Evolutionary conservation across 92 coral and sea anemone species (phyloP).

Genomic region (Pocillopora meandrina): DNA sequence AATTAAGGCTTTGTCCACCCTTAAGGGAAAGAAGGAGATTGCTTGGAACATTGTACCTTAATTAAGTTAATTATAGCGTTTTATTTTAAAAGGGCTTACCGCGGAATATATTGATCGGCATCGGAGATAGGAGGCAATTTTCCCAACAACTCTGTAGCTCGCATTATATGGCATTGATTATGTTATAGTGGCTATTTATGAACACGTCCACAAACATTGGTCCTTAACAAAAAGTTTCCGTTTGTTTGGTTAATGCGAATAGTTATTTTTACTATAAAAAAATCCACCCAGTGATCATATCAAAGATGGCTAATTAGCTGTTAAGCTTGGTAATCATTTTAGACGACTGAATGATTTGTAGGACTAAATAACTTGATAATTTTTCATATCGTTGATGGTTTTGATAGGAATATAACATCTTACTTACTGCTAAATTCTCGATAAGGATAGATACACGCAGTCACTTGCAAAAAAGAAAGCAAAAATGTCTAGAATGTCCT

Average conservation of each 20-base stretch:
- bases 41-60: conserved; percentile 22
- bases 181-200: not conserved
- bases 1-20: conserved; percentile 18
- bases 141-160: not conserved
- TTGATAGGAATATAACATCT: too few species aligned
- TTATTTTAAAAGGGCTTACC: conserved; percentile 45
- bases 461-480: too few species aligned
- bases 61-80: conserved; percentile 42
- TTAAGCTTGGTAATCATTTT: not conserved
- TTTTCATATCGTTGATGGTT: too few species aligned
- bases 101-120: conserved; percentile 8
- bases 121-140: conserved; percentile 13
- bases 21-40: not conserved
- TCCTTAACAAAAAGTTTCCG: not conserved
- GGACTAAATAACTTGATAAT: not conserved
- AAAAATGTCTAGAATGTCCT: too few species aligned
- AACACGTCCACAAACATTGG: not conserved
- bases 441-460: too few species aligned
- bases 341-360: not conserved
- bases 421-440: too few species aligned
- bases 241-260: not conserved
- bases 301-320: not conserved
- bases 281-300: not conserved
- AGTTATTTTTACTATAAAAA: not conserved
- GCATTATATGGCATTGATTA: not conserved